Conservation (phyloP, 2,797 vertebrate species). For the Ammospiza maritima region DNA sequence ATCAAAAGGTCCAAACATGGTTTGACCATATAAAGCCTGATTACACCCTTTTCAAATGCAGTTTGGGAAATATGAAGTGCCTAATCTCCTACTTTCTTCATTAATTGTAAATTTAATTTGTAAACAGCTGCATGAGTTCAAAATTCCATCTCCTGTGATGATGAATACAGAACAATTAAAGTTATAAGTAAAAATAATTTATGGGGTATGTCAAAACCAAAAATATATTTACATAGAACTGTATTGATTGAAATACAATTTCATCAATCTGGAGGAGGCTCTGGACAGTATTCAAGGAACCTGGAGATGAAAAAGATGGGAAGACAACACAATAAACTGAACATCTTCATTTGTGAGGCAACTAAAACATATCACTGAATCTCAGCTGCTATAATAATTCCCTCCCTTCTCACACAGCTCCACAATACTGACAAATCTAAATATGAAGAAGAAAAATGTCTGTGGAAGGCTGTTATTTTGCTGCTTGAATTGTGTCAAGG, state of each 20-base stretch:
- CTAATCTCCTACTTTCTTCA: conserved; percentile 42
- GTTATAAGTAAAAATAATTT: conserved; percentile 57
- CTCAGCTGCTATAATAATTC: conserved; percentile 62
- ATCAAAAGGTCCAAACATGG: neutral
- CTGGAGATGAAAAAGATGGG: conserved; percentile 22
- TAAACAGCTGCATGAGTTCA: conserved; percentile 40
- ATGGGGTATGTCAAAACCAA: conserved; percentile 51
- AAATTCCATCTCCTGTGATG: conserved; percentile 43
- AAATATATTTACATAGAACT: conserved; percentile 64
- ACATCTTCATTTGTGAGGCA: conserved; percentile 69
- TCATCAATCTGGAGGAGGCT: conserved; percentile 22
- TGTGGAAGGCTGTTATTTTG: conserved; percentile 78
- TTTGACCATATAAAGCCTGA: neutral
- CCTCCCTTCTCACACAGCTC: conserved; percentile 45
- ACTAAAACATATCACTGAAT: conserved; percentile 31
- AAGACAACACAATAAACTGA: neutral
- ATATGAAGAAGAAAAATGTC: conserved; percentile 78
- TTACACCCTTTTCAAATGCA: neutral
- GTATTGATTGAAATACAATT: conserved; percentile 49
- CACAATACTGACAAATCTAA: conserved; percentile 76
- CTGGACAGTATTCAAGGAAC: conserved; percentile 13
- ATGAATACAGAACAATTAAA: conserved; percentile 63
- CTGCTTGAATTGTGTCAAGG: conserved; percentile 77
- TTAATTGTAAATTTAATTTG: conserved; percentile 46
- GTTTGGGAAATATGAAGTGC: neutral